Base-by-base conservation (phyloP, 2,888 invertebrate species). In the Eupeodes luniger region DNA sequence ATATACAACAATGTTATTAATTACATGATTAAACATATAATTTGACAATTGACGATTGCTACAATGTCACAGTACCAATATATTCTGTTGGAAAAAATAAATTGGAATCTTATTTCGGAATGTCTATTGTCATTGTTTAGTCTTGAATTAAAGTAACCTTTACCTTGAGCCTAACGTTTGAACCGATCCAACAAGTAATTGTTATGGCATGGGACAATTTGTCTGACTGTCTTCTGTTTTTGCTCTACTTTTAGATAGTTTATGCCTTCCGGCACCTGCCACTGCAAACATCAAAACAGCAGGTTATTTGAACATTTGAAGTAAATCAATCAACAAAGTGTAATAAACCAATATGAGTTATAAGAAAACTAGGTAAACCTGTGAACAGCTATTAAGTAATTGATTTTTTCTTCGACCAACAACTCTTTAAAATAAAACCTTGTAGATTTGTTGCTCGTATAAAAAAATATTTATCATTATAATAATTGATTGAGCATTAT, bases 121-220 rank as follows among this genome's bases (percentile, higher is more conserved):
- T 61, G 74, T 69, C 61, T 27, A 51, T 79, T 83, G 78, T 78
- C 51, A 61, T 67, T 34, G 2, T 14, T 34, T n/a, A 53, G 0
- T 40, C 9, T 49, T 81, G 12, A 74, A 74, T 59, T 27, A 11
- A 57, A 64, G 34, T 44, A 75, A 70, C 80, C 84, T 84, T 84
- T 62, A 80, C 77, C 82, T 77, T 80, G 53, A 51, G 69, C 16
- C 27, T 53, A 14, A 14, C 47, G 34, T 59, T 67, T 53, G 72
- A 72, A 70, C 62, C 55, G 9, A 70, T 70, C 72, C 19, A 78
- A 74, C 57, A 57, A 57, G 62, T 53, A 36, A 14, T 19, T 12
- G 7, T 59, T 59, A 36, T 67, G 27, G 1, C 27, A n/a, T 55
- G 62, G 49, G 75, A 69, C 67, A 79, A 47, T 59, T 36, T 51